Conservation (phyloP, 2,113 vertebrate genomes). For the Petroica traversi region DNA sequence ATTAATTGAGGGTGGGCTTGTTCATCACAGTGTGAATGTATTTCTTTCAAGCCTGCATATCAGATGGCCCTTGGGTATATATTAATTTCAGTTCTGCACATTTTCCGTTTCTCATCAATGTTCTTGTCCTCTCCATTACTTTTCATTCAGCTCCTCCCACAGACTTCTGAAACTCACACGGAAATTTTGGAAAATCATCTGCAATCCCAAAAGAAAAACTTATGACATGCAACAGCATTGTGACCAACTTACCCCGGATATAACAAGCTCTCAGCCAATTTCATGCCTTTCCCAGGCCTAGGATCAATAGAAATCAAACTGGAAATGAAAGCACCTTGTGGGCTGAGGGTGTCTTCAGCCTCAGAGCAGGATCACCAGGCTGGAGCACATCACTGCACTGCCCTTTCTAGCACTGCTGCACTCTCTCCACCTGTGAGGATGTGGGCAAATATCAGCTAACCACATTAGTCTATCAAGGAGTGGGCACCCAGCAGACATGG, state of each 20-base stretch:
- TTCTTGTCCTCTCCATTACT: not conserved
- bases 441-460: not conserved
- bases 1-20: constrained; percentile 40
- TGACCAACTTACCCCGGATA: not conserved
- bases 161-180: not conserved
- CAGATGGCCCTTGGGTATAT: constrained; percentile 58
- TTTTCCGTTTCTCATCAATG: constrained; percentile 45
- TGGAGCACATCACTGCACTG: not conserved
- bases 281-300: not conserved
- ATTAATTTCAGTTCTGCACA: constrained; percentile 64
- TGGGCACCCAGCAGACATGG: not conserved
- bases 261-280: not conserved
- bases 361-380: not conserved
- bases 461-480: not conserved
- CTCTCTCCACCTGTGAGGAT: fast-evolving
- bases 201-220: not conserved
- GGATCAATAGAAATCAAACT: not conserved
- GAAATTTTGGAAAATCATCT: not conserved
- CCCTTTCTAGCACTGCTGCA: not conserved
- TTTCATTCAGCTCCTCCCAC: not conserved
- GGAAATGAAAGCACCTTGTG: not conserved
- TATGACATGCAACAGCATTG: not conserved
- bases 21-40: constrained; percentile 24
- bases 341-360: not conserved
- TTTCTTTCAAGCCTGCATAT: constrained; percentile 43